Conservation (phyloP, 2,888 invertebrate genomes). For the Petrolisthes cinctipes region DNA sequence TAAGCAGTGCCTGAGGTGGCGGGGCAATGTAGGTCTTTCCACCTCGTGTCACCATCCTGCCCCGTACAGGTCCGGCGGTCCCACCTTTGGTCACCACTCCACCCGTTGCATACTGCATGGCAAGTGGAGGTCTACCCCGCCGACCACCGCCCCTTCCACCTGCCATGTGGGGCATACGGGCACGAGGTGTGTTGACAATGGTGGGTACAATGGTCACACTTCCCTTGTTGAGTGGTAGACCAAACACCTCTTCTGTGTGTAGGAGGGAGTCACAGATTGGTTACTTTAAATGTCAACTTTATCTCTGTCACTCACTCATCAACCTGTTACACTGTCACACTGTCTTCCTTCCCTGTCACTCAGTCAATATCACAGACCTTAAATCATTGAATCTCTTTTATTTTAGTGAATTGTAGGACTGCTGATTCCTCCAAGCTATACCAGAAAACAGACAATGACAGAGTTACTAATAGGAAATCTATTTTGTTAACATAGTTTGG, state of each 20-base stretch:
- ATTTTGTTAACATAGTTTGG: too few species aligned
- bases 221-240: constrained; percentile 63
- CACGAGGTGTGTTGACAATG: constrained; percentile 42
- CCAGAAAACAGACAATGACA: too few species aligned
- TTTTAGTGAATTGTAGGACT: too few species aligned
- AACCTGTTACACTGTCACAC: too few species aligned
- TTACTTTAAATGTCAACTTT: neutral
- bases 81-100: constrained; percentile 59
- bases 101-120: constrained; percentile 60
- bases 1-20: constrained; percentile 56
- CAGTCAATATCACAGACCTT: too few species aligned
- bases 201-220: constrained; percentile 65
- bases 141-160: constrained; percentile 40
- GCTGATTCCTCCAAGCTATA: too few species aligned
- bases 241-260: constrained; percentile 60
- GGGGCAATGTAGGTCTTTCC: neutral
- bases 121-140: constrained; percentile 63
- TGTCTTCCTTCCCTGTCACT: too few species aligned
- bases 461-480: too few species aligned
- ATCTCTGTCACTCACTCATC: too few species aligned
- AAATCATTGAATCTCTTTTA: too few species aligned
- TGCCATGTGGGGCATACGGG: constrained; percentile 30
- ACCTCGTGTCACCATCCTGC: constrained; percentile 53
- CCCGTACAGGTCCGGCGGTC: neutral
- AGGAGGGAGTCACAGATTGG: neutral